Base-by-base conservation (phyloP, 2,888 invertebrate species). In the Trissonchulus latispiculum region DNA sequence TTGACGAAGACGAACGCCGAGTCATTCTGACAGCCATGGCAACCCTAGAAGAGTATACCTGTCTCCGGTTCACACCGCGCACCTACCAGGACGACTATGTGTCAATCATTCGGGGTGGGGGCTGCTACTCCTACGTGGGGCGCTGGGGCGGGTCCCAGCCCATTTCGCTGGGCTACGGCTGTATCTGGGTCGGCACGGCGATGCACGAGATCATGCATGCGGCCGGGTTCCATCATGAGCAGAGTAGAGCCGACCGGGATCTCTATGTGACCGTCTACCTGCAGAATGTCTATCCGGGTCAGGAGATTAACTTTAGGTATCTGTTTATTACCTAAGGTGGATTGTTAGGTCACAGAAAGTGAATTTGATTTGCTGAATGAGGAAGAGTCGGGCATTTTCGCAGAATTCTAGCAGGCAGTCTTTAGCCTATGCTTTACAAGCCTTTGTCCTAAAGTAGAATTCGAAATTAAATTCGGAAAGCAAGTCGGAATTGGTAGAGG, bases 81-180 rank as follows among this genome's bases (percentile, higher is more conserved):
- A 68, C 36, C n/a, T 35, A n/a, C 3, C 36, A 68, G 36, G n/a
- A n/a, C 32, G 69, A 68, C 36, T 68, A 68, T n/a, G 36, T 68
- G 33, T 32, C 32, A 3, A 33, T 68, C 36, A 68, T 68, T 15
- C 69, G 69, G 15, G 69, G 69, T 8, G 36, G 35, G 36, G 69
- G 69, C n/a, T 68, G 69, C 36, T 68, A 35, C 36, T 68, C 69
- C 15, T 68, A 68, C 69, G 69, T 68, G n/a, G 69, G 69, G 35
- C 69, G 69, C 33, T 68, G 69, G 69, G 69, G 69, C 23, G 69
- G 69, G 8, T 33, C 36, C 3, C 69, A 68, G n/a, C 69, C 69
- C 28, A 2, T 68, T 8, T 32, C 32, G 2, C 36, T 68, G 36
- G 69, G 69, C 33, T 68, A 68, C 69, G 69, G 69, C 33, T 68